A percentile compares a stretch with the other conserved stretches of the same genome.
These are phyloP conservation scores for Callipepla californica DNA, from an alignment of 2,113 vertebrate species.

Conservation along the genomic window DNA sequence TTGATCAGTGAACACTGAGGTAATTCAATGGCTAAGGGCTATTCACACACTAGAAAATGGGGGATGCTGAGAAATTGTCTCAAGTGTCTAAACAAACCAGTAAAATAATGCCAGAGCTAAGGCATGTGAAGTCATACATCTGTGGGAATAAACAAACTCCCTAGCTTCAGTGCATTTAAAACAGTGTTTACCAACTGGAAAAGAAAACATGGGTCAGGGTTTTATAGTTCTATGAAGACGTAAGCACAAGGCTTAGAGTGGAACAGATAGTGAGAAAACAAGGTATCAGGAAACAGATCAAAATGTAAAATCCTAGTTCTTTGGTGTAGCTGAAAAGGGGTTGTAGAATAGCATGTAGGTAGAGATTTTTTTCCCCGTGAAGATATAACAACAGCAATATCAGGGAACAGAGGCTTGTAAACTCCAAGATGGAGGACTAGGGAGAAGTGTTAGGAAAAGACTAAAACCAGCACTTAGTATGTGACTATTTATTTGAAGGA, in stretches of 20 bases:
- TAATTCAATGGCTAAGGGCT: not conserved
- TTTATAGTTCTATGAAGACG: not conserved
- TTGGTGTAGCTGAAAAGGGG: not conserved
- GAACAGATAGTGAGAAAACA: not conserved
- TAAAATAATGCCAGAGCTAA: not conserved
- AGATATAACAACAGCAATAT: not conserved
- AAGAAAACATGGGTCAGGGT: not conserved
- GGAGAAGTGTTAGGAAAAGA: not conserved
- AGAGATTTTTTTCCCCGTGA: not conserved
- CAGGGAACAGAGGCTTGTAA: not conserved
- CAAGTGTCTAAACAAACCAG: not conserved
- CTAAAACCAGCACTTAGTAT: not conserved
- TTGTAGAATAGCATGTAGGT: not conserved
- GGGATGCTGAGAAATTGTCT: not conserved
- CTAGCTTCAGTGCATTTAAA: not conserved
- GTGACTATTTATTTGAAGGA: not conserved
- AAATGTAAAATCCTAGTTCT: not conserved
- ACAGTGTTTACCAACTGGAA: not conserved
- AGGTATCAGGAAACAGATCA: not conserved
- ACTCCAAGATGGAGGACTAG: not conserved
- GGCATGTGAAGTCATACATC: not conserved
- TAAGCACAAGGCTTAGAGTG: not conserved
- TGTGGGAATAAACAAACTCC: too few species aligned
- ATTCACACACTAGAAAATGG: not conserved
- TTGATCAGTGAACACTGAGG: rapidly evolving